Conservation (phyloP, 1,140 invertebrate species). For the Daktulosphaira vitifoliae region DNA sequence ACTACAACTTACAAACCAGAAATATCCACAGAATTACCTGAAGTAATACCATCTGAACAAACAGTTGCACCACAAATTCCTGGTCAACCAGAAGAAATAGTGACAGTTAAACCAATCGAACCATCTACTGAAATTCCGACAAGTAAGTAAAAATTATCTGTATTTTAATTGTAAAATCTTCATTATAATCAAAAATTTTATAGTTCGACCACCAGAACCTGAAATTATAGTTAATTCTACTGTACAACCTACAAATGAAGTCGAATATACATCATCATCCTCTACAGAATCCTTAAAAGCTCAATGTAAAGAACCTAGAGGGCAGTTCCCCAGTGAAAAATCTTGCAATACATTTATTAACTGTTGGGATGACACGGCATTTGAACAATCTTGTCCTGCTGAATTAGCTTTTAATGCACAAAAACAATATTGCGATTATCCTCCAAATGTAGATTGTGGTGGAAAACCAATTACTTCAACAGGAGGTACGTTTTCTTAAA, state of each 20-base stretch:
- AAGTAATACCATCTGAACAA: slow-evolving; percentile 18
- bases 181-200: slow-evolving; percentile 35
- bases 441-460: slow-evolving; percentile 54
- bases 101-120: neutral
- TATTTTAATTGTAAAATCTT: neutral
- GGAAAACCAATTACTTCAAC: slow-evolving; percentile 43
- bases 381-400: slow-evolving; percentile 55
- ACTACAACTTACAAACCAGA: slow-evolving; percentile 2
- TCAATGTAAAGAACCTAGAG: slow-evolving; percentile 42
- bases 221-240: slow-evolving; percentile 26
- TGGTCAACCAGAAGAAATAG: slow-evolving; percentile 15
- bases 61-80: slow-evolving; percentile 20
- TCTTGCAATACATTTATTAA: slow-evolving; percentile 57
- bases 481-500: too few species aligned
- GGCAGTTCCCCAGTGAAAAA: slow-evolving; percentile 53
- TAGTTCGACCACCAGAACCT: slow-evolving; percentile 38
- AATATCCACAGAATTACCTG: slow-evolving; percentile 4
- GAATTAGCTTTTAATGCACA: slow-evolving; percentile 51
- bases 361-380: slow-evolving; percentile 59
- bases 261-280: neutral
- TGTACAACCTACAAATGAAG: slow-evolving; percentile 1
- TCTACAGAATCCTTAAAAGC: slow-evolving; percentile 23
- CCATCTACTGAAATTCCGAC: slow-evolving; percentile 13
- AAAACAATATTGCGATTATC: slow-evolving; percentile 52
- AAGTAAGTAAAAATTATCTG: neutral